These are phyloP conservation scores for Spinus olivaceus DNA, from an alignment of 2,797 vertebrate genomes.

Conservation along the genomic window DNA sequence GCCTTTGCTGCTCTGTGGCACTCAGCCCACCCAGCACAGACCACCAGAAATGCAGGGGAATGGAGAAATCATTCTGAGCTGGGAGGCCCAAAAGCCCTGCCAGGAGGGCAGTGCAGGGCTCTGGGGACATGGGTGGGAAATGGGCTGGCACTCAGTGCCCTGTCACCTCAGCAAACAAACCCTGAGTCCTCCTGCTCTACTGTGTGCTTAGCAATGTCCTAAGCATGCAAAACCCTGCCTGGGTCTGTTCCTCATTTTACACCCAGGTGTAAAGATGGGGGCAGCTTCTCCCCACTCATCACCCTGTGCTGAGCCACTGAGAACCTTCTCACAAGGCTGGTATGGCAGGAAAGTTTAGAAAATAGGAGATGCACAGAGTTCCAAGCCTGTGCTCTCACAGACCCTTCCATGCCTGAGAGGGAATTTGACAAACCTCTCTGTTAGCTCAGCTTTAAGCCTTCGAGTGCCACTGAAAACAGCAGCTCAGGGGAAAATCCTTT, in stretches of 20 bases:
- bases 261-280: not conserved
- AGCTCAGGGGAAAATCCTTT: not conserved
- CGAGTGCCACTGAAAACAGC: not conserved
- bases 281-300: not conserved
- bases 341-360: not conserved
- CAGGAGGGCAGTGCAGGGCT: not conserved
- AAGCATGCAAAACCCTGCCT: not conserved
- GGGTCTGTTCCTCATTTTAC: not conserved
- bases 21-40: not conserved
- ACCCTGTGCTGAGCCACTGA: not conserved
- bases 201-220: not conserved
- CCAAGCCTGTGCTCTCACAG: not conserved
- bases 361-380: not conserved
- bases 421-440: not conserved
- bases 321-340: not conserved
- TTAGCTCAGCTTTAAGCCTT: not conserved
- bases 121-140: not conserved
- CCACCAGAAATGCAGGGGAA: not conserved
- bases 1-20: not conserved
- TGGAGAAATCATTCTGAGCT: not conserved
- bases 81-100: not conserved
- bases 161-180: not conserved
- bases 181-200: not conserved
- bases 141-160: not conserved
- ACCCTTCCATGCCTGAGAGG: not conserved